Conservation (phyloP, 2,797 vertebrate species). For the Lepus oiostolus region DNA sequence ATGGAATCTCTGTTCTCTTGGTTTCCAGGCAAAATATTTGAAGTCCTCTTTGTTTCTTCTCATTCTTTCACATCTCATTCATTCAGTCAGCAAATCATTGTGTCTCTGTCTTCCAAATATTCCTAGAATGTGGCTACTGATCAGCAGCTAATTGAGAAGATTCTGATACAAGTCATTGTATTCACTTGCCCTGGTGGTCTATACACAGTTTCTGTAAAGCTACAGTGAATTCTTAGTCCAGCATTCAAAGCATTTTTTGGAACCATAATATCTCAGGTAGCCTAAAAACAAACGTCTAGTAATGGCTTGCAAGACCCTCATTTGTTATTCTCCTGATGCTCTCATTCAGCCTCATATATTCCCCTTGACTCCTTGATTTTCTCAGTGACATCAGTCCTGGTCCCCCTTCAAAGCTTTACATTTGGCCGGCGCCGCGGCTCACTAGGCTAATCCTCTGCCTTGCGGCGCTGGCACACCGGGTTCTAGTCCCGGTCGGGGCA, state of each 20-base stretch:
- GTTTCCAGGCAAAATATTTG: not conserved
- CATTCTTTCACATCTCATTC: not conserved
- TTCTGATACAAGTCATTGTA: not conserved
- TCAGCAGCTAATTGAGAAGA: not conserved
- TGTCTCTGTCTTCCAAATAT: not conserved
- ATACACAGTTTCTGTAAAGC: not conserved
- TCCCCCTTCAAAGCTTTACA: not conserved
- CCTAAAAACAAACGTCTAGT: not conserved
- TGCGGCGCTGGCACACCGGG: too few relatives aligned
- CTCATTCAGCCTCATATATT: not conserved
- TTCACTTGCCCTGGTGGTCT: not conserved
- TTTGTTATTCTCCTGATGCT: not conserved
- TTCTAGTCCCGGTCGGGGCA: too few relatives aligned
- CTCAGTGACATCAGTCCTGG: not conserved
- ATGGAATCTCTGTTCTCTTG: not conserved
- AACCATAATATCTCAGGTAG: not conserved
- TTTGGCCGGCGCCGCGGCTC: not conserved
- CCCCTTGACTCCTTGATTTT: not conserved
- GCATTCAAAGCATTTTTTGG: not conserved
- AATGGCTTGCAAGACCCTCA: not conserved
- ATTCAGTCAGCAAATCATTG: not conserved
- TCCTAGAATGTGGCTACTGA: not conserved
- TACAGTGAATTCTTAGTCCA: not conserved
- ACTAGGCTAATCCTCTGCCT: too few relatives aligned
- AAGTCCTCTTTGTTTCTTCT: not conserved